Percentiles rank a stretch among this genome's conserved stretches.
Conservation (phyloP, 2,888 invertebrate species). For the Pachycephus smyrnensis region DNA sequence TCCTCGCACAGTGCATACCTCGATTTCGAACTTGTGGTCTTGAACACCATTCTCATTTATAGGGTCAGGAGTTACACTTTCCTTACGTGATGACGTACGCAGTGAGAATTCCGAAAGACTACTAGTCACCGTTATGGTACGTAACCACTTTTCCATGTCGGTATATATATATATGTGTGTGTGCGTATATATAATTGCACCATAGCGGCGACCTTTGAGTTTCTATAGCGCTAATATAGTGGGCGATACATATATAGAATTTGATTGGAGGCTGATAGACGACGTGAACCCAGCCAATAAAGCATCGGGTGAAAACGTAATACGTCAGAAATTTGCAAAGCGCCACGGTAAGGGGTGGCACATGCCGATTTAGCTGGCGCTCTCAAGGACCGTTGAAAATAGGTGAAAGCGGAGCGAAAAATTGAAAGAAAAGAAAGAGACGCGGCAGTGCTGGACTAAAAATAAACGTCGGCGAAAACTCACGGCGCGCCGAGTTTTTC, state of each 20-base stretch:
- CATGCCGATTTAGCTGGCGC: background rate
- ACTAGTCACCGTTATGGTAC: background rate
- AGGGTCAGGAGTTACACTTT: background rate
- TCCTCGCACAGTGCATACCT: background rate
- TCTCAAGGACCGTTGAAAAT: background rate
- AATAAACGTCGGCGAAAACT: constrained; percentile 16
- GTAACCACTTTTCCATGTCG: background rate
- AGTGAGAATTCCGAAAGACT: background rate
- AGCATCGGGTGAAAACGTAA: background rate
- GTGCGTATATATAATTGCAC: background rate
- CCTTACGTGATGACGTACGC: background rate
- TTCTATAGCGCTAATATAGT: background rate
- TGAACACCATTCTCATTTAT: background rate
- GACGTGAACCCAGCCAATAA: background rate
- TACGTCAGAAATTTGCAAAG: background rate
- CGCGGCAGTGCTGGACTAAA: constrained; percentile 14
- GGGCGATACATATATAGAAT: background rate
- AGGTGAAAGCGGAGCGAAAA: constrained; percentile 17
- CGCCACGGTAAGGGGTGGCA: background rate
- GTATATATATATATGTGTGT: too few relatives aligned
- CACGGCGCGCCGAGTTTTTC: constrained; percentile 5
- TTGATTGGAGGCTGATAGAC: background rate
- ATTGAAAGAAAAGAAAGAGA: background rate
- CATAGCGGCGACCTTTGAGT: background rate
- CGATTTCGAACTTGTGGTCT: background rate